phyloP scores from a whole-genome alignment of 2,113 vertebrate genomes.

The Scopus umbretta region DNA sequence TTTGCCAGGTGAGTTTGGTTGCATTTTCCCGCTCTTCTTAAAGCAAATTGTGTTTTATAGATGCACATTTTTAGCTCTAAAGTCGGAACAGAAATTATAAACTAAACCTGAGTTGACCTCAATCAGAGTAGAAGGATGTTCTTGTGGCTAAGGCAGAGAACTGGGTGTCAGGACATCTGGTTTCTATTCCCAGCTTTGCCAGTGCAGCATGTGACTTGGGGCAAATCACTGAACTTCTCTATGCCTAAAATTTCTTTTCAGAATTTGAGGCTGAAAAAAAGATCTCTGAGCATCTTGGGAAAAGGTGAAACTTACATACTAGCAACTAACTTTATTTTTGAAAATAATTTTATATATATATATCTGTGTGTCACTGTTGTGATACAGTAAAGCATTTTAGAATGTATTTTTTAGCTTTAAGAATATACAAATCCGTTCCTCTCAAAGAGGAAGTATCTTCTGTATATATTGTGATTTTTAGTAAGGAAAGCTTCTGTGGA shows the following conservation, averaged over 20 bases:
- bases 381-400: background rate
- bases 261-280: background rate
- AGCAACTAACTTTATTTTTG: background rate
- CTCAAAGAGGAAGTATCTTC: background rate
- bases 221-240: constrained; percentile 5
- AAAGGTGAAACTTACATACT: background rate
- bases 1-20: constrained; percentile 81
- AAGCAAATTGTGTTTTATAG: background rate
- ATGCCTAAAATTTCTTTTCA: background rate
- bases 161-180: constrained; percentile 58
- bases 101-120: constrained; percentile 26
- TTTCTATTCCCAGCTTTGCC: constrained; percentile 55
- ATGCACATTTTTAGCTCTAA: constrained; percentile 32
- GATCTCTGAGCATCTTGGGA: background rate
- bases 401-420: background rate
- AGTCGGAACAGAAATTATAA: constrained; percentile 30
- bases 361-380: background rate
- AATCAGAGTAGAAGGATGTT: constrained; percentile 46
- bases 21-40: background rate
- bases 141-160: constrained; percentile 29
- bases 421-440: background rate
- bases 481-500: background rate
- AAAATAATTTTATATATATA: background rate
- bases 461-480: background rate
- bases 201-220: background rate